These are phyloP conservation scores for Gastrophysa polygoni DNA, from an alignment of 2,888 invertebrate species.

Conservation along the genomic window DNA sequence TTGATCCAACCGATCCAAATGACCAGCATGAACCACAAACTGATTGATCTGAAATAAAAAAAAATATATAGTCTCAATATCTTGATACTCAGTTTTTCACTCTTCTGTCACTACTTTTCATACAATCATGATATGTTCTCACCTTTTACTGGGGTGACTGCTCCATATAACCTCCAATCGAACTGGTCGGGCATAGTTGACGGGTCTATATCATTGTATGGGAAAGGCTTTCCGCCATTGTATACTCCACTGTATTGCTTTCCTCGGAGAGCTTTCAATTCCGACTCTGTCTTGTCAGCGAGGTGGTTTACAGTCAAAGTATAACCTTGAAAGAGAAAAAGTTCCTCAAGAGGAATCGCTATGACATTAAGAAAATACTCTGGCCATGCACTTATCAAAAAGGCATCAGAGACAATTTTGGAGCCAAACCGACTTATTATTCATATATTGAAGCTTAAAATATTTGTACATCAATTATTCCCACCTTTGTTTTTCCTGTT, in stretches of 20 bases:
- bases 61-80: too few species aligned
- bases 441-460: too few species aligned
- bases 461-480: too few species aligned
- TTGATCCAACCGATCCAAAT: slow-evolving; percentile 90
- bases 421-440: too few species aligned
- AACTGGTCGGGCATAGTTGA: slow-evolving; percentile 72
- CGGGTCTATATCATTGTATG: slow-evolving; percentile 64
- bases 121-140: too few species aligned
- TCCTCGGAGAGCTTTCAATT: slow-evolving; percentile 78
- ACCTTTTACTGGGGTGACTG: slow-evolving; percentile 92
- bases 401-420: too few species aligned
- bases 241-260: slow-evolving; percentile 65
- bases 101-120: too few species aligned
- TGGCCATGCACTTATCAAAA: too few species aligned
- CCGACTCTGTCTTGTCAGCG: slow-evolving; percentile 79
- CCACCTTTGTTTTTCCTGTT: slow-evolving; percentile 54
- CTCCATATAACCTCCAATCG: slow-evolving; percentile 92
- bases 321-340: slow-evolving; percentile 63
- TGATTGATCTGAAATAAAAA: slow-evolving; percentile 77
- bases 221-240: slow-evolving; percentile 82
- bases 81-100: too few species aligned
- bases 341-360: neutral
- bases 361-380: too few species aligned
- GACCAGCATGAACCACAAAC: slow-evolving; percentile 98
- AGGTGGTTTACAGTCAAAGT: slow-evolving; percentile 84